These are phyloP conservation scores for Valencia hispanica DNA, from an alignment of 2,797 vertebrate species.

Conservation along the genomic window DNA sequence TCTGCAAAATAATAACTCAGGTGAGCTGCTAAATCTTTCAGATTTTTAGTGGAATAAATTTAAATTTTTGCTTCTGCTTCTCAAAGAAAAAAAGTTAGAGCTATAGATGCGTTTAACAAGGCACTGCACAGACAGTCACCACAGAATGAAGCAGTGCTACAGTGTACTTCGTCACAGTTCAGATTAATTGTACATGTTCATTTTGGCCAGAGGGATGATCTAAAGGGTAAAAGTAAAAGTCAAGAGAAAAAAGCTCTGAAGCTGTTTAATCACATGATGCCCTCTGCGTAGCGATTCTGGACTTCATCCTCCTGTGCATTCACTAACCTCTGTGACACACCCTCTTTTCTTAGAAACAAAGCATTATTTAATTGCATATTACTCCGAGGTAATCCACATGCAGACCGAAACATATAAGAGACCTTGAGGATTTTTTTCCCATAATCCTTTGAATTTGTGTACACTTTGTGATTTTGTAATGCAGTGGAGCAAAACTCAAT, in stretches of 20 bases:
- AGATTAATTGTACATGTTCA: neutral
- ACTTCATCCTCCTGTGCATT: conserved; percentile 40
- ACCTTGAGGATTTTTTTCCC: conserved; percentile 74
- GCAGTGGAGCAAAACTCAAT: conserved; percentile 75
- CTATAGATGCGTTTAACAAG: neutral
- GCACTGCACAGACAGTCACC: neutral
- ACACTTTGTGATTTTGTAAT: conserved; percentile 67
- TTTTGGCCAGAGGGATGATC: neutral
- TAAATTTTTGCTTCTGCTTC: neutral
- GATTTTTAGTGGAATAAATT: neutral
- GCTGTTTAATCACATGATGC: conserved; percentile 39
- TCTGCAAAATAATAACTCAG: too few relatives aligned
- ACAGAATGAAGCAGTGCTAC: neutral
- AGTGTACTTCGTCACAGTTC: neutral
- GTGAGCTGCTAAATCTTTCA: neutral
- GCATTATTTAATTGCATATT: conserved; percentile 78
- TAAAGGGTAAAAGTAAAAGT: conserved; percentile 4
- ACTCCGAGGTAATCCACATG: conserved; percentile 72
- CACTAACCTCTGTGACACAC: conserved; percentile 42
- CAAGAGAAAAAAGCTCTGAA: conserved; percentile 24
- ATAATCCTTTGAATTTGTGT: conserved; percentile 77
- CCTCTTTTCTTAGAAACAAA: conserved; percentile 68
- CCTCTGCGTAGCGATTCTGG: conserved; percentile 32
- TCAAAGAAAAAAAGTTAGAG: neutral
- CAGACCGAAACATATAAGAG: conserved; percentile 66